Evolutionary conservation across 2,888 invertebrate species (phyloP), one percentile per base, ranked within the genome.

Genomic region (Lagria hirta): DNA sequence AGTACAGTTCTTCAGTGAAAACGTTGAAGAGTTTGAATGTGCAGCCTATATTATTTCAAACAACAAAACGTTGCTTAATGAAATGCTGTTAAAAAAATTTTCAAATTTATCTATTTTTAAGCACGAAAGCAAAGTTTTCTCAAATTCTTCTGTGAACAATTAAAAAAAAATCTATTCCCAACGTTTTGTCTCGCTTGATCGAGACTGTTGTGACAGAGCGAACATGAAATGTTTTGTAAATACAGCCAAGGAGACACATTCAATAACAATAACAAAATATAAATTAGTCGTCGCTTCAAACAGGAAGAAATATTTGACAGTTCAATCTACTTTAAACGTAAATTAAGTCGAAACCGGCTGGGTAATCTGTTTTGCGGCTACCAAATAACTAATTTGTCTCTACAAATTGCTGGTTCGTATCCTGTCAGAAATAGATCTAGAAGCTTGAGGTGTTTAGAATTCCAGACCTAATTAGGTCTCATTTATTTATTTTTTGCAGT

Each of bases 361-460:
- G 41, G 49, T 54, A 54, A 57, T 60, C 53, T 58, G 58, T 57
- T 57, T 57, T 52, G 57, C 56, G 52, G 51, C 30, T 48, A 29
- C 42, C 49, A 49, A 58, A 57, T 55, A 57, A 48, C 55, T 56
- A 58, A 61, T 61, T 60, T 61, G 56, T 60, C 58, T 58, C 38
- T 51, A 61, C 61, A 61, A 61, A 61, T 61, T 60, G n/a, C n/a
- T n/a, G 56, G 55, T 58, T 52, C 47, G 49, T 52, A 54, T 56
- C 55, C 58, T 57, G 57, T 54, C 46, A 41, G 47, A 44, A 49
- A 53, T 51, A 43, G 51, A 48, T 52, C 29, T 21, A 22, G 21
- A 38, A 30, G 37, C 21, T 34, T 13, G 12, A 10, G 13, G 35
- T 8, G 26, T 35, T n/a, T 18, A 26, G 35, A 35, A 35, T 35